Evolutionary conservation across 1,140 invertebrate species (phyloP).

Genomic region (Saxidomus purpurata): DNA sequence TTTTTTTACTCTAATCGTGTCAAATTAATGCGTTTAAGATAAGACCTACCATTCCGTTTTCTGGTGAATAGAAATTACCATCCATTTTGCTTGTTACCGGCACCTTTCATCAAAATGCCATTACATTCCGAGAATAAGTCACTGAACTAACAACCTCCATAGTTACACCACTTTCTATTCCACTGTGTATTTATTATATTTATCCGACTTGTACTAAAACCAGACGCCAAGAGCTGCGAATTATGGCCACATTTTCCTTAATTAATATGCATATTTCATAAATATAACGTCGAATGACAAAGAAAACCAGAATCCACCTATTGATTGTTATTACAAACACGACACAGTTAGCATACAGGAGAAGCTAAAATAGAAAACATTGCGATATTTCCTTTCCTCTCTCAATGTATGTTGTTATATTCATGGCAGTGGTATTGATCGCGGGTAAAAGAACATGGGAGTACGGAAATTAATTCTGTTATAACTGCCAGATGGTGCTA

Average conservation of each 20-base stretch:
- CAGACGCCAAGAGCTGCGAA: slow-evolving; percentile 2
- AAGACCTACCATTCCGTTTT: not conserved
- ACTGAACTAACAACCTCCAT: not conserved
- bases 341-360: not conserved
- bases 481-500: not conserved
- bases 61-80: not conserved
- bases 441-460: not conserved
- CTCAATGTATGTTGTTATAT: slow-evolving; percentile 21
- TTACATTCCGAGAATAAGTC: not conserved
- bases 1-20: no score
- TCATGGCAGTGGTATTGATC: slow-evolving; percentile 23
- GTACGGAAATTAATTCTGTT: slow-evolving; percentile 31
- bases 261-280: slow-evolving; percentile 41
- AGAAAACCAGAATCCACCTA: not conserved
- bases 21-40: no score
- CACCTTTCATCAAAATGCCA: not conserved
- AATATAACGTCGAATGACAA: slow-evolving; percentile 24
- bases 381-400: not conserved
- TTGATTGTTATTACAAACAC: slow-evolving; percentile 6
- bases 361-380: slow-evolving; percentile 1
- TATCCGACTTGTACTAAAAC: not conserved
- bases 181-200: slow-evolving; percentile 6
- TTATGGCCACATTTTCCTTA: not conserved
- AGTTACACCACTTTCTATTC: not conserved
- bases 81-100: not conserved